These are phyloP conservation scores for Philereme transversata DNA, from an alignment of 2,888 invertebrate genomes.

Conservation along the genomic window DNA sequence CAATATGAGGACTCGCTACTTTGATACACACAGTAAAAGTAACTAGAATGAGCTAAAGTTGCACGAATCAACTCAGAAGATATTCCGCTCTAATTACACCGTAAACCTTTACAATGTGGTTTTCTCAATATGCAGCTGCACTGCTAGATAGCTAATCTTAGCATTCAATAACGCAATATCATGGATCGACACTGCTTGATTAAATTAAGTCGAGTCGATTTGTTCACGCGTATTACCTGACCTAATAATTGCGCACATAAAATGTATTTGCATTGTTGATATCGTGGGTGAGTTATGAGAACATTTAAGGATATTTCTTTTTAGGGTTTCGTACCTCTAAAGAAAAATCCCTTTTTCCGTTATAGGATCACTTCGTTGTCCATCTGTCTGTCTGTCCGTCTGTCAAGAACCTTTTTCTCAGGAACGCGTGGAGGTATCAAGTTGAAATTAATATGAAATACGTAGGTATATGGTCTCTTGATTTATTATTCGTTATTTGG, in stretches of 20 bases:
- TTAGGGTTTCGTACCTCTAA: no score
- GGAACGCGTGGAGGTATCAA: no score
- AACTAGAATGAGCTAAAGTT: conserved; percentile 7
- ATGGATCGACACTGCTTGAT: conserved; percentile 12
- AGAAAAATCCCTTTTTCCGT: no score
- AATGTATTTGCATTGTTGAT: conserved; percentile 38
- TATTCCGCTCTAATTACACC: conserved; percentile 5
- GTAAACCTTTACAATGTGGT: conserved; percentile 1
- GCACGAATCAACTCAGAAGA: conserved; percentile 2
- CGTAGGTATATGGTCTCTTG: no score
- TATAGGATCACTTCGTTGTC: no score
- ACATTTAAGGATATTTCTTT: conserved; percentile 47
- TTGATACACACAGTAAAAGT: conserved; percentile 16
- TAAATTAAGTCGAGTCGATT: conserved; percentile 13
- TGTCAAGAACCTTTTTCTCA: no score
- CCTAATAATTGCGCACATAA: conserved; percentile 43
- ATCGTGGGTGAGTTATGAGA: conserved; percentile 45
- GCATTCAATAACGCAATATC: conserved; percentile 15
- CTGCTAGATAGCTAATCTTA: conserved; percentile 5
- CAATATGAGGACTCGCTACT: conserved; percentile 27
- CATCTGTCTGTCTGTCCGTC: no score
- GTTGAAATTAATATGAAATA: no score
- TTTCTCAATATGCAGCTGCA: conserved; percentile 3
- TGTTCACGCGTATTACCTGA: conserved; percentile 7
- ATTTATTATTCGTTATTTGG: no score